Evolutionary conservation across 2,797 vertebrate genomes (phyloP).

Genomic region (Pangasius sanitwongsei): DNA sequence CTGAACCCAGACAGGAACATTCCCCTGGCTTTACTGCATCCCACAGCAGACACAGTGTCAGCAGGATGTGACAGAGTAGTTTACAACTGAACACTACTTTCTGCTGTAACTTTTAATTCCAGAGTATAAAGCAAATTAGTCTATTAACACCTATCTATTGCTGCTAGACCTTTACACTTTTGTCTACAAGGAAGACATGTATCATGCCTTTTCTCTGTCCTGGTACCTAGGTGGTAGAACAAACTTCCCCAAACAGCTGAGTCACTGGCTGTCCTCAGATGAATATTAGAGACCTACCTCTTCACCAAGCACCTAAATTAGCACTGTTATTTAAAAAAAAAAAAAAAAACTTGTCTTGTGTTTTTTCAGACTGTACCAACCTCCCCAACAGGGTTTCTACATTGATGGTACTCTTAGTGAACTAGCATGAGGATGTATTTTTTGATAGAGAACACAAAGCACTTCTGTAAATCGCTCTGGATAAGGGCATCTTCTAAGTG

Average conservation of each 20-base stretch:
- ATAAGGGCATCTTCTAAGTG: not conserved
- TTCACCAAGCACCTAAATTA: not conserved
- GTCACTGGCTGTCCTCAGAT: not conserved
- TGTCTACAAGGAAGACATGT: not conserved
- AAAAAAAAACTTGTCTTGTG: not conserved
- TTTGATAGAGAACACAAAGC: not conserved
- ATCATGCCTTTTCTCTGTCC: not conserved
- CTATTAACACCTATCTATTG: not conserved
- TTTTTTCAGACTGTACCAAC: not conserved
- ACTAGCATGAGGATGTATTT: not conserved
- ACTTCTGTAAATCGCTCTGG: not conserved
- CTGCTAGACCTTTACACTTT: not conserved
- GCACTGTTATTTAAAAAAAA: not conserved
- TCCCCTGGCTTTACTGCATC: conserved; percentile 14
- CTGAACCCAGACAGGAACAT: conserved; percentile 9
- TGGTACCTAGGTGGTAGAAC: not conserved
- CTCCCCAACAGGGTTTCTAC: not conserved
- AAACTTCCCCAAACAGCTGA: not conserved
- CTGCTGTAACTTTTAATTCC: conserved; percentile 16
- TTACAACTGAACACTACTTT: not conserved
- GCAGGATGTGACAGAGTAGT: not conserved
- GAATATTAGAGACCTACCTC: not conserved
- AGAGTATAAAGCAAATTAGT: conserved; percentile 10
- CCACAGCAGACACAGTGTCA: not conserved
- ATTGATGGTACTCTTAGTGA: not conserved